Conservation (phyloP, 2,888 invertebrate species). For the Eupithecia subfuscata region DNA sequence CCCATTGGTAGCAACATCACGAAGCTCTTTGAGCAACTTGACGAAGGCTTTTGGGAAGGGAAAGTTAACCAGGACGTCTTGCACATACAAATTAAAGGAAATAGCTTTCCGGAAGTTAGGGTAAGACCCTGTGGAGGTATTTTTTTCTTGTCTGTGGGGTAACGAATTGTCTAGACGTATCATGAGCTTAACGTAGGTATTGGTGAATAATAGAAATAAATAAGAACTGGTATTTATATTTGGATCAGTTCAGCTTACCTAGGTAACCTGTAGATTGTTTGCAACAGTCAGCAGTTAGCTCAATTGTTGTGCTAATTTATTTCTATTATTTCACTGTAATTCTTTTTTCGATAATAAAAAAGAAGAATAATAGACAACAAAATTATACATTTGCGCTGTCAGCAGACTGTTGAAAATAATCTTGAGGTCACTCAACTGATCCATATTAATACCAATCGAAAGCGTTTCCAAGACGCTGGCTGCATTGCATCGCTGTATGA, state of each 20-base stretch:
- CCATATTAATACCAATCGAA: background rate
- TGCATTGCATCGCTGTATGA: background rate
- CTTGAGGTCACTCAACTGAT: background rate
- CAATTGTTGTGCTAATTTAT: no score
- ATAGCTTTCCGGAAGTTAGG: constrained; percentile 56
- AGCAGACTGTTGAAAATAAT: background rate
- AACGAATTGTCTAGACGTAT: background rate
- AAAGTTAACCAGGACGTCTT: constrained; percentile 66
- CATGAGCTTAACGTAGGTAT: background rate
- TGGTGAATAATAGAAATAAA: background rate
- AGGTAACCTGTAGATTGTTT: no score
- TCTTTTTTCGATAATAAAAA: no score
- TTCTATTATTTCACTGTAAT: no score
- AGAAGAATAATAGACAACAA: no score
- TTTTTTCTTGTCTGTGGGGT: constrained; percentile 1
- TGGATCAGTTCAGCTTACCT: background rate
- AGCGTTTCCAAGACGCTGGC: background rate
- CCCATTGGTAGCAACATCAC: constrained; percentile 75
- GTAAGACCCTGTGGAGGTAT: constrained; percentile 10
- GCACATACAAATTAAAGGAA: constrained; percentile 77
- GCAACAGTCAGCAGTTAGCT: no score
- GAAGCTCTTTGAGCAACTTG: constrained; percentile 76
- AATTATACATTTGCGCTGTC: no score
- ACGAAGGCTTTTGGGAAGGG: constrained; percentile 78
- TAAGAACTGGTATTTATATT: background rate